Conservation (phyloP, 2,888 invertebrate species). For the Caenorhabditis angaria region DNA sequence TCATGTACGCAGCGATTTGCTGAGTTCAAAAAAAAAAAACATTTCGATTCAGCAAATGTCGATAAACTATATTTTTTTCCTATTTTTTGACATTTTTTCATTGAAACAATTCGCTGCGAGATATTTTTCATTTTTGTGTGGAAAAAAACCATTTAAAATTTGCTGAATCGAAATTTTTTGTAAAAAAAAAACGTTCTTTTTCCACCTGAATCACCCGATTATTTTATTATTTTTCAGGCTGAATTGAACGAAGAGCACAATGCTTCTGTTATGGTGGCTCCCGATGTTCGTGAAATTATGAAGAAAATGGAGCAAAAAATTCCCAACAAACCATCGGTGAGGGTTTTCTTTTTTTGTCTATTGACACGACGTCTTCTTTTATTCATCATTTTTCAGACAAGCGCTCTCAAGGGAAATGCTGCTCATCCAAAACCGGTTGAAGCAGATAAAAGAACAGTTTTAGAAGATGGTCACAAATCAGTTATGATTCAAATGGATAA, state of each 20-base stretch:
- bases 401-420: constrained; percentile 22
- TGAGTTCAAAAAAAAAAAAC: not conserved
- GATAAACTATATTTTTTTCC: too few species aligned
- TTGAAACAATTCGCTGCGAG: not conserved
- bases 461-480: constrained; percentile 38
- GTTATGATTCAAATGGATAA: constrained; percentile 43
- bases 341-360: not conserved
- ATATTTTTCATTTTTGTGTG: too few species aligned
- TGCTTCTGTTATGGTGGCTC: constrained; percentile 30
- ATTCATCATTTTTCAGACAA: constrained; percentile 1
- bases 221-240: constrained; percentile 13
- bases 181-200: too few species aligned
- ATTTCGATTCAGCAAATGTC: too few species aligned
- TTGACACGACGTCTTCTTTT: not conserved
- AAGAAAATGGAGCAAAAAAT: constrained; percentile 24
- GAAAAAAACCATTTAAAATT: too few species aligned
- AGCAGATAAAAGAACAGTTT: constrained; percentile 14
- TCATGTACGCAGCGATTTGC: not conserved
- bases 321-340: not conserved
- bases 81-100: not conserved
- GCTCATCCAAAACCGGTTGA: too few species aligned
- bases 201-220: too few species aligned
- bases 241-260: constrained; percentile 39
- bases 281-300: constrained; percentile 37
- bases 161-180: too few species aligned